Base-by-base conservation (phyloP, 2,888 invertebrate genomes). In the Gasteruption jaculator region DNA sequence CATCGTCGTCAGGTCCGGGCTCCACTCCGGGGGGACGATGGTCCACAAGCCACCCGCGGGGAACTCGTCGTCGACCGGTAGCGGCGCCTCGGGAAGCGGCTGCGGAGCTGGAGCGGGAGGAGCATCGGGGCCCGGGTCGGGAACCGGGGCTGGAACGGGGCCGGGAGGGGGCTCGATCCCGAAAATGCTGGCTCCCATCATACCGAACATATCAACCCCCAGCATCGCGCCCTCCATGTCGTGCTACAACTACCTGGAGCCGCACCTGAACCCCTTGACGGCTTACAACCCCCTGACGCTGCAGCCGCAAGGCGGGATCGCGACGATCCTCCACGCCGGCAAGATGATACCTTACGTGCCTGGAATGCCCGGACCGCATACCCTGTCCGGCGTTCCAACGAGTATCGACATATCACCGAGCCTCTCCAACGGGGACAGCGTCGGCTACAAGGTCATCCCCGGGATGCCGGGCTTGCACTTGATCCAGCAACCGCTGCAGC, bases 341-440 rank as follows among this genome's bases (percentile, higher is more conserved):
- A 86, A 86, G 66, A 72, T 84, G n/a, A 85, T 91, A 60, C 85
- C 89, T 1, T 85, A 87, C 66, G 89, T 91, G 8, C 90, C 90
- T 5, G 91, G 90, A 10, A 91, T 91, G 71, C 90, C 91, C 0
- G 90, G 90, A 7, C 91, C 90, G 3, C 82, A 82, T 53, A 79
- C 80, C 21, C 67, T 83, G 18, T 49, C 63, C 6, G 53, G 57
- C 10, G 71, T 73, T 16, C 62, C 75, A 29, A 76, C 58, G 11
- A 38, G 56, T 12, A 55, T 60, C 49, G 64, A 64, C 57, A 62
- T 67, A 60, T 63, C 66, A n/a, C 45, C 60, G 20, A 57, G 50
- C 37, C 41, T 61, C 26, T 43, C 56, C 18, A 42, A 51, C 11
- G 53, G 53, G 8, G 56, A 57, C 10, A n/a, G n/a, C n/a, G 38